Evolutionary conservation across 2,888 invertebrate species (phyloP).

Genomic region (Neoascia interrupta): DNA sequence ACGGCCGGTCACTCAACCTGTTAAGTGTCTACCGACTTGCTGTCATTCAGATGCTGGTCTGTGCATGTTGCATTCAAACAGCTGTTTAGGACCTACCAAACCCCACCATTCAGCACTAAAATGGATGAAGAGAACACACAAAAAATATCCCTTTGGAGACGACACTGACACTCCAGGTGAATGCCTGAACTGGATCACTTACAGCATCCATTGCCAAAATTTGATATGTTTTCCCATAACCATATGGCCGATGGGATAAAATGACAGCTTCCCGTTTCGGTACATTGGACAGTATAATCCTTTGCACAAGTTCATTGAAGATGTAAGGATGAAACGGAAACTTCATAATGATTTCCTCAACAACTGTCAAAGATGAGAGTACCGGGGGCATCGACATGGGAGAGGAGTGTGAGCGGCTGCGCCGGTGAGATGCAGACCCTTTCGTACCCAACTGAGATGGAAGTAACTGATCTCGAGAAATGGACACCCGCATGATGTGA

Average conservation of each 20-base stretch:
- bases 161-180: too few relatives aligned
- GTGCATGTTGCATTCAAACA: neutral
- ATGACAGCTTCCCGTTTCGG: constrained; percentile 67
- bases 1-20: constrained; percentile 39
- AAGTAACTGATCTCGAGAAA: constrained; percentile 23
- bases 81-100: constrained; percentile 1
- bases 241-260: constrained; percentile 50
- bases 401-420: neutral
- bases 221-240: constrained; percentile 25
- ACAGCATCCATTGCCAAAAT: constrained; percentile 57
- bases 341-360: constrained; percentile 60
- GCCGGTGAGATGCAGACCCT: neutral
- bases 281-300: constrained; percentile 59
- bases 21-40: constrained; percentile 43
- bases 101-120: neutral
- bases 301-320: neutral
- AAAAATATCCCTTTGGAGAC: too few relatives aligned
- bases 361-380: constrained; percentile 47
- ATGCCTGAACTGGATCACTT: constrained; percentile 26
- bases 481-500: constrained; percentile 29
- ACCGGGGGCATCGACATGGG: neutral
- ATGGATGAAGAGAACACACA: neutral
- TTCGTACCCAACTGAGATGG: neutral
- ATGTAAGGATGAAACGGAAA: constrained; percentile 46
- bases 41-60: neutral